Evolutionary conservation across 2,888 invertebrate species (phyloP).

Genomic region (Catocala nupta): DNA sequence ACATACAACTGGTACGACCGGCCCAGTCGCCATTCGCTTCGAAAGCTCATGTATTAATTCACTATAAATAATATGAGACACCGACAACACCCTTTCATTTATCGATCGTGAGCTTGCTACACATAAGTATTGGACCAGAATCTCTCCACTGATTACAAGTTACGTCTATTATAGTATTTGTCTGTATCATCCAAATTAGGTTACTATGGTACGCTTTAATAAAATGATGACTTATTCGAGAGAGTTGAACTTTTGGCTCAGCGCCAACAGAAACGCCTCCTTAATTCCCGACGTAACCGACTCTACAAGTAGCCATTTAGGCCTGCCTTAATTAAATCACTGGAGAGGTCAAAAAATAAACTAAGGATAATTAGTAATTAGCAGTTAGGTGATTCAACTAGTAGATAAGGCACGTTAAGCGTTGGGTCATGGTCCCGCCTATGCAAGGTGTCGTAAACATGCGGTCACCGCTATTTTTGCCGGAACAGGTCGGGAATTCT

Average conservation of each 20-base stretch:
- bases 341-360: constrained; percentile 44
- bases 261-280: constrained; percentile 11
- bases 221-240: constrained; percentile 8
- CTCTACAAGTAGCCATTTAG: constrained; percentile 23
- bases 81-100: constrained; percentile 11
- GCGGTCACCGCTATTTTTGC: constrained; percentile 54
- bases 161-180: neutral
- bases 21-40: constrained; percentile 10
- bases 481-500: constrained; percentile 19
- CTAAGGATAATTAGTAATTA: constrained; percentile 48
- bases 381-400: constrained; percentile 34
- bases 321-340: constrained; percentile 45
- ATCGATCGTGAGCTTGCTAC: constrained; percentile 11
- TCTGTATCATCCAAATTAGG: constrained; percentile 9
- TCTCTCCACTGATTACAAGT: neutral
- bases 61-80: constrained; percentile 12
- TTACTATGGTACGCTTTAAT: constrained; percentile 10
- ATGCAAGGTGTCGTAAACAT: constrained; percentile 25
- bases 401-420: constrained; percentile 21
- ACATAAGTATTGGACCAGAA: neutral
- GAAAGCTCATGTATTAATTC: constrained; percentile 30
- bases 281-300: constrained; percentile 18
- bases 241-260: constrained; percentile 8
- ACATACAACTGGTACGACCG: constrained; percentile 36
- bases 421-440: constrained; percentile 40